A percentile compares a stretch with the other conserved stretches of the same genome.
Evolutionary conservation across 2,888 invertebrate genomes (phyloP).

Genomic region (Blastobasis lacticolella): DNA sequence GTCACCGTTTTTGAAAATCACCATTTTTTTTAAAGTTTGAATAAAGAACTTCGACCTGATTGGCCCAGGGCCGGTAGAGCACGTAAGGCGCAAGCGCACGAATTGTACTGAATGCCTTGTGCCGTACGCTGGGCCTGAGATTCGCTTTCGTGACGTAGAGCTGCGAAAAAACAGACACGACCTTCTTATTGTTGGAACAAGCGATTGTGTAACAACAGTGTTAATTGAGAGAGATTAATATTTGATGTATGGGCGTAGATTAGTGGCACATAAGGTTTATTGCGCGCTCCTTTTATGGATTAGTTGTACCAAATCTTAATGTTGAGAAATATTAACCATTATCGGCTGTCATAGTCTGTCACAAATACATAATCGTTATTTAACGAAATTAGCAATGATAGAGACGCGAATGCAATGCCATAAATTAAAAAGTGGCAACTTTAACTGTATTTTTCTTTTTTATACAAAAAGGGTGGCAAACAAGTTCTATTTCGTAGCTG

Average conservation of each 20-base stretch:
- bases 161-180: conserved; percentile 48
- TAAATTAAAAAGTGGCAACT: too few species aligned
- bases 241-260: not conserved
- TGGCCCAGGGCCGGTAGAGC: conserved; percentile 43
- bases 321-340: too few species aligned
- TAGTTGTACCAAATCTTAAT: too few species aligned
- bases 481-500: too few species aligned
- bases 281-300: too few species aligned
- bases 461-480: too few species aligned
- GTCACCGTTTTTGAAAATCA: not conserved
- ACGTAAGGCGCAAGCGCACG: conserved; percentile 57
- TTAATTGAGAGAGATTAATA: conserved; percentile 1
- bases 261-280: not conserved
- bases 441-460: too few species aligned
- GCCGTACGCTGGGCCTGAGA: conserved; percentile 56
- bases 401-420: too few species aligned
- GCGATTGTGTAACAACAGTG: conserved; percentile 13
- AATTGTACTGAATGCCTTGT: conserved; percentile 55
- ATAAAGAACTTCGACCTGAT: conserved; percentile 23
- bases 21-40: conserved; percentile 8
- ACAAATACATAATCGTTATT: too few species aligned
- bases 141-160: conserved; percentile 62
- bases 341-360: too few species aligned
- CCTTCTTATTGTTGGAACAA: conserved; percentile 24
- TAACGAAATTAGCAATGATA: too few species aligned